These are phyloP conservation scores for Myiozetetes cayanensis DNA, from an alignment of 2,113 vertebrate genomes.

Conservation along the genomic window DNA sequence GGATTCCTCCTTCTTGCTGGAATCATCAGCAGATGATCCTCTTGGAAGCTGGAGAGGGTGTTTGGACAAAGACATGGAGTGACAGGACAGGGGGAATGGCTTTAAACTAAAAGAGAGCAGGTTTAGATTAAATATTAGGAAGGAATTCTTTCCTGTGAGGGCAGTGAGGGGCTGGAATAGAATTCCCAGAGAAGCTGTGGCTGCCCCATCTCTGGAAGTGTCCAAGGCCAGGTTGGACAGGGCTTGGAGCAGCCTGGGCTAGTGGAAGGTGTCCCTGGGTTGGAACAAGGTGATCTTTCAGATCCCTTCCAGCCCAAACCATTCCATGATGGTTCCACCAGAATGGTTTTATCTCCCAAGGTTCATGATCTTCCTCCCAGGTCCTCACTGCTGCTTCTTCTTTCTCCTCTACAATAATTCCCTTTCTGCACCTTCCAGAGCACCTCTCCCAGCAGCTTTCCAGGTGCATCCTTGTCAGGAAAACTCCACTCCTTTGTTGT, in stretches of 20 bases:
- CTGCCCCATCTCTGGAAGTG: background rate
- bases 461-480: background rate
- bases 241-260: background rate
- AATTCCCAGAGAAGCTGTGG: background rate
- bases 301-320: background rate
- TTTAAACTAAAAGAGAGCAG: background rate
- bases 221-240: rapidly evolving
- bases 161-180: background rate
- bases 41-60: background rate
- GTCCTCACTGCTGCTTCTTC: background rate
- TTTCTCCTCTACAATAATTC: background rate
- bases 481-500: background rate
- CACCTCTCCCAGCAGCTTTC: background rate
- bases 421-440: background rate
- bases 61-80: background rate
- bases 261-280: background rate
- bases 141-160: background rate
- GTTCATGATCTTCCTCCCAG: background rate
- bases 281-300: background rate
- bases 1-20: background rate
- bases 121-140: background rate
- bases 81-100: background rate
- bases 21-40: background rate
- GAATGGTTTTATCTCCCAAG: background rate
- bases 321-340: background rate